Percentiles rank a stretch among this genome's conserved stretches.
These are phyloP conservation scores for Rotaria macrura DNA, from an alignment of 2,888 invertebrate species.

Conservation along the genomic window DNA sequence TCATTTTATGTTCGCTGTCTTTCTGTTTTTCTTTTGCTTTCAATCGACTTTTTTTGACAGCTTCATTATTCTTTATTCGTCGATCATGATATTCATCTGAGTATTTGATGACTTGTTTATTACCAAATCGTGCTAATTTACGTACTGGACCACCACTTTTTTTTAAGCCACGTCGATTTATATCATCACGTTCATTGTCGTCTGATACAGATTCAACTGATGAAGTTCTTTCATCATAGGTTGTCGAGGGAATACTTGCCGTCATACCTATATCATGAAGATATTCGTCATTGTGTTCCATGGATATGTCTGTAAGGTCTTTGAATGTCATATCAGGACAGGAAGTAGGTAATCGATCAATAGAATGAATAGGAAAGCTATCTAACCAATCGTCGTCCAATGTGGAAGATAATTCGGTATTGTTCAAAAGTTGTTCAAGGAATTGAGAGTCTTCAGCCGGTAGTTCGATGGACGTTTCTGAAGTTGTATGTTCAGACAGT, in stretches of 20 bases:
- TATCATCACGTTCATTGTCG: not conserved
- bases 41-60: conserved; percentile 85
- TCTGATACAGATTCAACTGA: not conserved
- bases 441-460: not conserved
- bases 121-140: conserved; percentile 7
- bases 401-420: not conserved
- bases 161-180: not conserved
- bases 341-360: not conserved
- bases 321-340: not conserved
- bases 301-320: not conserved
- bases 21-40: conserved; percentile 85
- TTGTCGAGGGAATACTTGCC: not conserved
- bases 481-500: not conserved
- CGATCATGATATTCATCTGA: conserved; percentile 83
- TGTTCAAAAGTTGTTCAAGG: not conserved
- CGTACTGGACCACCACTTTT: conserved; percentile 17
- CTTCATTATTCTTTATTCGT: conserved; percentile 86
- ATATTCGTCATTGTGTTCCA: not conserved
- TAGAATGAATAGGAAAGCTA: not conserved
- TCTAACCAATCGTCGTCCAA: not conserved
- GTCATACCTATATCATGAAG: not conserved
- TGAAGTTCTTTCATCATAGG: not conserved
- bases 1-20: conserved; percentile 85
- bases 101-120: conserved; percentile 70
- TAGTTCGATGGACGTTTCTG: not conserved